Conservation (phyloP, 1,140 invertebrate species). For the Globodera rostochiensis region DNA sequence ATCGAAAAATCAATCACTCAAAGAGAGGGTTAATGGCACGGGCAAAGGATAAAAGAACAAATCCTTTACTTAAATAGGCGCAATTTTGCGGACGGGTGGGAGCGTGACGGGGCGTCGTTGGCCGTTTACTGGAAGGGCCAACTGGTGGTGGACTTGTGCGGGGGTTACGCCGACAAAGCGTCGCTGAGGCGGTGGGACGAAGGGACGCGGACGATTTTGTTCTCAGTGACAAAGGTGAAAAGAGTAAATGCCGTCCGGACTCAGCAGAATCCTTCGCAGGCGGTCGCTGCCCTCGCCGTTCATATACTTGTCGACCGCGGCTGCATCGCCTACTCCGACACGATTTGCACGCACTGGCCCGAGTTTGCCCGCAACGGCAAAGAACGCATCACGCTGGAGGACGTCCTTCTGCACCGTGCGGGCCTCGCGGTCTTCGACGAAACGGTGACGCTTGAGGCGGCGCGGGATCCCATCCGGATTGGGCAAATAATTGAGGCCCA, state of each 20-base stretch:
- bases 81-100: slow-evolving; percentile 63
- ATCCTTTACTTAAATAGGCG: neutral
- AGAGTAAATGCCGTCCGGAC: neutral
- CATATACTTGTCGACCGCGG: slow-evolving; percentile 67
- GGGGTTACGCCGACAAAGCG: slow-evolving; percentile 56
- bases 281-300: slow-evolving; percentile 65
- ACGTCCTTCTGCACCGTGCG: slow-evolving; percentile 67
- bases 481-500: slow-evolving; percentile 51
- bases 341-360: slow-evolving; percentile 67
- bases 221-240: slow-evolving; percentile 56
- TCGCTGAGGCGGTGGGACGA: slow-evolving; percentile 49
- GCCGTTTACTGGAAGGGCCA: slow-evolving; percentile 58
- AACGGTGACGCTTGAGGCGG: slow-evolving; percentile 30
- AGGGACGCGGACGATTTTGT: slow-evolving; percentile 58
- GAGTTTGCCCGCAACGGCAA: slow-evolving; percentile 68
- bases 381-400: slow-evolving; percentile 66
- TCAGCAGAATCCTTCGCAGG: slow-evolving; percentile 47
- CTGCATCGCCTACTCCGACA: slow-evolving; percentile 65
- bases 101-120: slow-evolving; percentile 58
- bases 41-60: neutral
- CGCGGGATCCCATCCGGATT: slow-evolving; percentile 45
- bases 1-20: neutral
- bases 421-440: slow-evolving; percentile 34
- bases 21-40: neutral
- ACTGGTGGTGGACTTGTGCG: slow-evolving; percentile 60